Base-by-base conservation (phyloP, 2,888 invertebrate genomes). In the Drosophila algonquin region DNA sequence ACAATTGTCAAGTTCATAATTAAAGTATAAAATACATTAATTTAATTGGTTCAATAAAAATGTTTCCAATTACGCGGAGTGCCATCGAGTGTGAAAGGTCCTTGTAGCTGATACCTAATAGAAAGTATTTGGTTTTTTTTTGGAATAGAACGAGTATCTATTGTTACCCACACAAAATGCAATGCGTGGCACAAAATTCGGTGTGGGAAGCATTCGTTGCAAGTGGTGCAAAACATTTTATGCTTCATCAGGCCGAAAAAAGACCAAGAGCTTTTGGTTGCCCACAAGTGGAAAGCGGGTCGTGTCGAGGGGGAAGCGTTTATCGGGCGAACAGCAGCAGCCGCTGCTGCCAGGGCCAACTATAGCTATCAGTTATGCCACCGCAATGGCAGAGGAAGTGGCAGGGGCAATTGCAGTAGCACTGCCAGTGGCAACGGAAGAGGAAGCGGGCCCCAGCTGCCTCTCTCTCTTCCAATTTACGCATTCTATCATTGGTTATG, bases 161-260 rank as follows among this genome's bases (percentile, higher is more conserved):
- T 40, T 40, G 40, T 40, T 14, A 6, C 46, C 24, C 32, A 56
- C 53, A 46, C 46, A 18, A 55, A 57, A 73, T 48, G 62, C 45
- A 63, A 21, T 27, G 35, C 30, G 7, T 30, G 18, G n/a, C 50
- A 51, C 21, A 65, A 27, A 35, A 40, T 55, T 46, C 50, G 45
- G 27, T 24, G 21, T 40, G 10, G 54, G 32, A 65, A 63, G 55
- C 56, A 27, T 57, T 53, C 46, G 52, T n/a, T 48, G 70, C 58
- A 48, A 50, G 16, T 32, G 21, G 27, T 30, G 53, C 50, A 68
- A 56, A 58, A 74, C 55, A 73, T 67, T 68, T 47, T 54, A 50
- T 73, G 73, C 75, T 73, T 61, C 74, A 74, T 73, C 68, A 67
- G 68, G 68, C 68, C 57, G 46, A 73, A 73, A 68, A 68, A 57